Conservation (phyloP, 2,797 vertebrate species). For the Notamacropus eugenii region DNA sequence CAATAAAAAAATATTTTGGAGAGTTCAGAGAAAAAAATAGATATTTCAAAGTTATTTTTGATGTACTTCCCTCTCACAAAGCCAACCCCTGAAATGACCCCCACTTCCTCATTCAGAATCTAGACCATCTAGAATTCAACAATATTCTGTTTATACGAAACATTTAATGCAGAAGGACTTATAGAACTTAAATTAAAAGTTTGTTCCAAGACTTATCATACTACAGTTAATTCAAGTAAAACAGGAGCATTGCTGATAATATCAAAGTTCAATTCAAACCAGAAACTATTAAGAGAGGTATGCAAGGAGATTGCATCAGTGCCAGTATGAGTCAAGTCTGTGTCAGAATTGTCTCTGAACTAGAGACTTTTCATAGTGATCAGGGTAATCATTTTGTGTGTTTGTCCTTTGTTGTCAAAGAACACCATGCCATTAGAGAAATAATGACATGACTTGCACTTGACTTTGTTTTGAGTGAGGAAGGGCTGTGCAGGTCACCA, state of each 20-base stretch:
- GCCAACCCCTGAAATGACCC: neutral
- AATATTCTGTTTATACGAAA: neutral
- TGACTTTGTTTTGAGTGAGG: no score
- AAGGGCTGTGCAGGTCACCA: no score
- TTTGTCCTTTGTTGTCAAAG: neutral
- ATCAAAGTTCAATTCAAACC: neutral
- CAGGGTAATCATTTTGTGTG: no score
- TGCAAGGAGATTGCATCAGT: neutral
- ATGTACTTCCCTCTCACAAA: neutral
- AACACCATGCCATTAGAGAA: no score
- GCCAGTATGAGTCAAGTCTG: rapidly evolving
- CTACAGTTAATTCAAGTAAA: neutral
- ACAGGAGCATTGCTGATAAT: neutral
- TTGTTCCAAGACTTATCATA: neutral
- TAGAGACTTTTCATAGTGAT: neutral
- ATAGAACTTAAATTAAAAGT: neutral
- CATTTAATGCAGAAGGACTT: neutral
- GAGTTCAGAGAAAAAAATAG: neutral
- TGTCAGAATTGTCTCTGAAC: neutral
- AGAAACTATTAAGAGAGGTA: neutral
- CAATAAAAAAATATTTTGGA: neutral
- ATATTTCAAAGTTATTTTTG: neutral
- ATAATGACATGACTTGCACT: no score
- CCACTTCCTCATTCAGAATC: neutral
- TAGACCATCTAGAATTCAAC: neutral